Percentiles rank a stretch among this genome's conserved stretches.
Conservation (phyloP, 1,140 invertebrate species). For the Dreissena rostriformis region DNA sequence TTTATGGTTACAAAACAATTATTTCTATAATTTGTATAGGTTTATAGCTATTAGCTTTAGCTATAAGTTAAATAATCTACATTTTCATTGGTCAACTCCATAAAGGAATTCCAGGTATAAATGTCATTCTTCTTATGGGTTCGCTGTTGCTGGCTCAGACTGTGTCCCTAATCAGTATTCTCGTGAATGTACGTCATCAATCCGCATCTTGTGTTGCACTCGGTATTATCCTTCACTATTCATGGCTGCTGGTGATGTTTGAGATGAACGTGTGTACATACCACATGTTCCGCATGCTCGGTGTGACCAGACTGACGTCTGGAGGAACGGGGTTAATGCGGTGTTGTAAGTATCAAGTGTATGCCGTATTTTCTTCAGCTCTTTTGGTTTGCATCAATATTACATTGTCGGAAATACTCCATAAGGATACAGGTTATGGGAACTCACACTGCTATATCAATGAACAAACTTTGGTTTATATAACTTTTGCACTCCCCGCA, state of each 20-base stretch:
- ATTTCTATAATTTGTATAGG: background rate
- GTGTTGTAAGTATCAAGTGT: background rate
- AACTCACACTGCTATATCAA: slow-evolving; percentile 34
- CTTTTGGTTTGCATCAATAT: slow-evolving; percentile 1
- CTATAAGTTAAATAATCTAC: slow-evolving; percentile 11
- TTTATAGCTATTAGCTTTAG: background rate
- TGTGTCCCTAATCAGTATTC: slow-evolving; percentile 2
- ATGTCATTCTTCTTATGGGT: background rate
- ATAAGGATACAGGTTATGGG: slow-evolving; percentile 23
- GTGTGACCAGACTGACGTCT: background rate
- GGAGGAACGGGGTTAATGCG: background rate
- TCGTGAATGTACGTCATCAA: background rate
- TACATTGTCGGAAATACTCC: background rate
- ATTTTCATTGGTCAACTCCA: background rate
- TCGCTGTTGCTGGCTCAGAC: slow-evolving; percentile 4
- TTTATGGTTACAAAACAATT: background rate
- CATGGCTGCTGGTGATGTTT: slow-evolving; percentile 18
- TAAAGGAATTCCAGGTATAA: slow-evolving; percentile 19
- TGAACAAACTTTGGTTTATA: slow-evolving; percentile 6
- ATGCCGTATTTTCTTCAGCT: background rate
- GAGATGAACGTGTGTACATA: slow-evolving; percentile 43
- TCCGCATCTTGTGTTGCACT: background rate
- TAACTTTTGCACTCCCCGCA: slow-evolving; percentile 30
- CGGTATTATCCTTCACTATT: slow-evolving; percentile 5
- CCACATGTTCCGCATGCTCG: slow-evolving; percentile 30